A percentile compares a stretch with the other conserved stretches of the same genome.
Evolutionary conservation across 1,140 invertebrate species (phyloP).

Genomic region (Drosophila repleta): DNA sequence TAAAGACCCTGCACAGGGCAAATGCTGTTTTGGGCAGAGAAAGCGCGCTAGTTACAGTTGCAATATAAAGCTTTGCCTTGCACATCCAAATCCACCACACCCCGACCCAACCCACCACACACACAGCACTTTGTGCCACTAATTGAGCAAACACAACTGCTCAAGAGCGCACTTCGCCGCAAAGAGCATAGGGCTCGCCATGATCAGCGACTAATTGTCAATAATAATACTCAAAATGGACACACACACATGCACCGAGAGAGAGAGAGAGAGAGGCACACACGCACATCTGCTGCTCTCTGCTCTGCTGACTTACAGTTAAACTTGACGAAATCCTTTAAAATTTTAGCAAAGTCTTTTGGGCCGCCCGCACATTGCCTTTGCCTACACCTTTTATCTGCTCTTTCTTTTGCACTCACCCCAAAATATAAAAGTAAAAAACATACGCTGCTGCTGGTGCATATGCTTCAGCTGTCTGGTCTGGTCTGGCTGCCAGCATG

Average conservation of each 20-base stretch:
- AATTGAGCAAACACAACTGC: constrained; percentile 28
- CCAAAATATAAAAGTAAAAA: neutral
- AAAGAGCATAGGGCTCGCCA: constrained; percentile 1
- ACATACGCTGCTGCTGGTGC: constrained; percentile 17
- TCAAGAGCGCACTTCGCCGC: constrained; percentile 16
- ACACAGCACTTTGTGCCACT: neutral
- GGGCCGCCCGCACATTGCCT: constrained; percentile 6
- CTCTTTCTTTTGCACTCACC: constrained; percentile 10
- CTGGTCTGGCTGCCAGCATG: constrained; percentile 17
- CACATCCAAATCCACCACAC: too few relatives aligned
- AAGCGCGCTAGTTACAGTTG: constrained; percentile 75
- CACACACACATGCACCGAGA: constrained; percentile 4
- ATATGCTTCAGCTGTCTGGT: constrained; percentile 39
- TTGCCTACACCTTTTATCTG: constrained; percentile 32
- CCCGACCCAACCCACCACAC: neutral
- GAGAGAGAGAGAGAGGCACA: too few relatives aligned
- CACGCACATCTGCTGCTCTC: neutral
- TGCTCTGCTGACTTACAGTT: neutral
- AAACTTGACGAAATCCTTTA: constrained; percentile 10
- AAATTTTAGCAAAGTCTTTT: constrained; percentile 27
- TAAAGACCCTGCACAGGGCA: constrained; percentile 16
- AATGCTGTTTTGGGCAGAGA: constrained; percentile 48
- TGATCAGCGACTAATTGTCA: constrained; percentile 25
- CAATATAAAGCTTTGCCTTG: constrained; percentile 50
- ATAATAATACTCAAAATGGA: constrained; percentile 1